Conservation (phyloP, 2,113 vertebrate species). For the Pluvianellus socialis region DNA sequence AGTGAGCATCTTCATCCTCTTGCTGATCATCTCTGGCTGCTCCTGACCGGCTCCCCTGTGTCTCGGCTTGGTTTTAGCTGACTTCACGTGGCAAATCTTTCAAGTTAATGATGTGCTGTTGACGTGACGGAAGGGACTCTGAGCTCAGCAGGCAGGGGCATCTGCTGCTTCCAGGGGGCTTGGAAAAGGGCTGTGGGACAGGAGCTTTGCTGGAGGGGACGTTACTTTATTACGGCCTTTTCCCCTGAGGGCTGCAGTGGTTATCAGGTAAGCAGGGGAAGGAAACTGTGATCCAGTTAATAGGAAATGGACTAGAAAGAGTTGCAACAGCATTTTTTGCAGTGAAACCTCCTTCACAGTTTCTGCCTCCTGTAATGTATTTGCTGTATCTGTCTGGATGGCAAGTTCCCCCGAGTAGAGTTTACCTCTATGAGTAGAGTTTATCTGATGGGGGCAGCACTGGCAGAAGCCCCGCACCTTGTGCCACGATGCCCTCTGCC, state of each 20-base stretch:
- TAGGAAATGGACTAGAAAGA: neutral
- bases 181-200: neutral
- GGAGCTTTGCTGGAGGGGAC: neutral
- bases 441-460: fast-evolving
- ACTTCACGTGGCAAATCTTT: neutral
- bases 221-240: neutral
- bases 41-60: neutral
- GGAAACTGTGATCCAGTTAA: neutral
- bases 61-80: neutral
- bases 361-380: neutral
- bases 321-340: neutral
- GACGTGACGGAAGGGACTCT: fast-evolving
- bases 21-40: neutral
- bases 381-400: neutral
- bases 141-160: neutral
- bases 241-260: neutral
- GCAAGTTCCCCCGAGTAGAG: neutral
- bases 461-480: neutral
- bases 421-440: neutral
- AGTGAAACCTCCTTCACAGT: neutral
- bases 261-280: neutral
- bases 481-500: fast-evolving
- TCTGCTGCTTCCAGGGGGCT: neutral
- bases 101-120: neutral
- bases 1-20: neutral